Percentiles rank a stretch among this genome's conserved stretches.
Evolutionary conservation across 1,140 invertebrate genomes (phyloP).

Genomic region (Sweltsa coloradensis): DNA sequence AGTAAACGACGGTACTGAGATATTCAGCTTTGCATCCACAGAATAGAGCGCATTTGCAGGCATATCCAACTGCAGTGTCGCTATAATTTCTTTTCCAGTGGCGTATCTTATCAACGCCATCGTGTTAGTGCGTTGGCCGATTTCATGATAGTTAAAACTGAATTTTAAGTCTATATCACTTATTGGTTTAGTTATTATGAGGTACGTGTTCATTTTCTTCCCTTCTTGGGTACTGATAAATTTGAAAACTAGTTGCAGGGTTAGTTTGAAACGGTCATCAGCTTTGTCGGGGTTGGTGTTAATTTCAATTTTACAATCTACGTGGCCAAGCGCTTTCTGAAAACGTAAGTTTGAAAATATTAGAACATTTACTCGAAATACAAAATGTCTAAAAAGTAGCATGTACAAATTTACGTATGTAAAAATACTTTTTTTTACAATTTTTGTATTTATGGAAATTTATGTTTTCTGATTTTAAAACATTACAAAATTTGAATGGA

Average conservation of each 20-base stretch:
- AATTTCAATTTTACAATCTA: slow-evolving; percentile 37
- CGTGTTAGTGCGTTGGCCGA: slow-evolving; percentile 26
- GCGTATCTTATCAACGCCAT: slow-evolving; percentile 33
- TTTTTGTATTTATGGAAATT: too few species aligned
- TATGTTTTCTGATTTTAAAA: too few species aligned
- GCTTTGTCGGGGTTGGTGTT: slow-evolving; percentile 33
- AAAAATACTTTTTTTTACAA: too few species aligned
- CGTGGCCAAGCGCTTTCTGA: slow-evolving; percentile 37
- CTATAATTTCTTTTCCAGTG: slow-evolving; percentile 42
- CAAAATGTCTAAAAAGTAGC: too few species aligned
- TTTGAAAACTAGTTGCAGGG: slow-evolving; percentile 37
- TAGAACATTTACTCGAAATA: too few species aligned
- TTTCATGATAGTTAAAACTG: slow-evolving; percentile 26
- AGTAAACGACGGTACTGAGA: slow-evolving; percentile 45
- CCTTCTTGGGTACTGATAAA: slow-evolving; percentile 35
- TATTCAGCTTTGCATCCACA: slow-evolving; percentile 42
- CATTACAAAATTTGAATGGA: too few species aligned
- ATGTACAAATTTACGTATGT: too few species aligned
- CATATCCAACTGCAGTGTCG: slow-evolving; percentile 35
- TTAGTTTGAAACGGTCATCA: slow-evolving; percentile 31
- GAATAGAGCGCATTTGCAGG: slow-evolving; percentile 38
- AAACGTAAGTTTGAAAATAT: too few species aligned
- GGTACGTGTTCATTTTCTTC: slow-evolving; percentile 30
- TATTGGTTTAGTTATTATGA: slow-evolving; percentile 33
- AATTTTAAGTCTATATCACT: slow-evolving; percentile 36